These are phyloP conservation scores for Troides helena DNA, from an alignment of 2,888 invertebrate genomes.

Conservation along the genomic window DNA sequence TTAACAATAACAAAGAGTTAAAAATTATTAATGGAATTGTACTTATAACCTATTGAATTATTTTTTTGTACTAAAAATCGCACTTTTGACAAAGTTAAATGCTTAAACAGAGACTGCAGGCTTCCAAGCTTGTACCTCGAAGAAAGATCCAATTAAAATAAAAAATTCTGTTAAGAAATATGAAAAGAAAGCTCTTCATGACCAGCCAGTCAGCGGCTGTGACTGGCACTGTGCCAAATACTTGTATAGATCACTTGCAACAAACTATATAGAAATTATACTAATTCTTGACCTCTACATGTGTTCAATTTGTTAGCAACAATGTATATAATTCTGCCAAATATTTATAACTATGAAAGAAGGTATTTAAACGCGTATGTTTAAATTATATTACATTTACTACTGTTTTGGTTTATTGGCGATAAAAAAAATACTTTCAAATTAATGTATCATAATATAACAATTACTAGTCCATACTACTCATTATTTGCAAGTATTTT, in stretches of 20 bases:
- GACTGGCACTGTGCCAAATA: background rate
- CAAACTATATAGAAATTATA: background rate
- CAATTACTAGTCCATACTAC: too few relatives aligned
- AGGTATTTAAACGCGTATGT: background rate
- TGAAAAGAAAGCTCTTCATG: background rate
- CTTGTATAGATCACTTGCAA: background rate
- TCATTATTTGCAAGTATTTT: too few relatives aligned
- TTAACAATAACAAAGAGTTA: too few relatives aligned
- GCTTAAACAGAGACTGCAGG: background rate
- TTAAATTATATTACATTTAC: too few relatives aligned
- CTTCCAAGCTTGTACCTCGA: background rate
- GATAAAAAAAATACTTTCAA: too few relatives aligned
- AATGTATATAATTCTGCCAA: background rate
- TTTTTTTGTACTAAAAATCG: too few relatives aligned
- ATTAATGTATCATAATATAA: too few relatives aligned
- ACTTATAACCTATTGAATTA: too few relatives aligned
- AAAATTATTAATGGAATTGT: too few relatives aligned
- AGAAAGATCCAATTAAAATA: background rate
- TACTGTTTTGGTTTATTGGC: background rate
- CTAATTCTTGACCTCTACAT: background rate
- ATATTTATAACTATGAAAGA: background rate
- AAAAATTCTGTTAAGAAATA: background rate
- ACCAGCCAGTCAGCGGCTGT: background rate
- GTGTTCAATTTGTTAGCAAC: background rate
- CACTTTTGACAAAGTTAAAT: background rate